These are phyloP conservation scores for Capitella teleta DNA, from an alignment of 1,140 invertebrate genomes.

Conservation along the genomic window DNA sequence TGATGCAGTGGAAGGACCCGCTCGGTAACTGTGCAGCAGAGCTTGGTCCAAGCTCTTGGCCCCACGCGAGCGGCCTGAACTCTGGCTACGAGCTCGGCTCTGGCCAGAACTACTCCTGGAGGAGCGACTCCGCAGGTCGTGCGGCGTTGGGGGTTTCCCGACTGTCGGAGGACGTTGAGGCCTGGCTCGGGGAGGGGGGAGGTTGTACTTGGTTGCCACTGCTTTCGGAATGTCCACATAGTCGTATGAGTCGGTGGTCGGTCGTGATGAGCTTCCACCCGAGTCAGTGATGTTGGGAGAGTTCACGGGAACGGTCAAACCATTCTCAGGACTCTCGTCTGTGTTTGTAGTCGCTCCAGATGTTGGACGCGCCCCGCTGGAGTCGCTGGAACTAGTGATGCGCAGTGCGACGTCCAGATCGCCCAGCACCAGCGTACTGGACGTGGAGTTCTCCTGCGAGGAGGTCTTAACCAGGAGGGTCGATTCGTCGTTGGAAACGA, in stretches of 20 bases:
- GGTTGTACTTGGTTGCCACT: not conserved
- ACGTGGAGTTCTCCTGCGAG: not conserved
- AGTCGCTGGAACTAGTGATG: not conserved
- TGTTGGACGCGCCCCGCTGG: not conserved
- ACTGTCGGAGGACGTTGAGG: not conserved
- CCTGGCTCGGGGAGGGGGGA: not conserved
- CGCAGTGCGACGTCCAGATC: not conserved
- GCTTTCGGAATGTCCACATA: not conserved
- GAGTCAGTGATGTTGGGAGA: conserved; percentile 11
- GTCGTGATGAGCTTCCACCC: conserved; percentile 3
- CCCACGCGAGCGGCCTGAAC: not conserved
- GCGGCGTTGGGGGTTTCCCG: not conserved
- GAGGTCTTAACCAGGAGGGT: not conserved
- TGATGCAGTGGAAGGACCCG: too few relatives aligned
- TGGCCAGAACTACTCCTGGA: not conserved
- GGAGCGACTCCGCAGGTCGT: not conserved
- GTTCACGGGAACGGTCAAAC: conserved; percentile 5
- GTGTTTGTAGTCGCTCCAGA: not conserved
- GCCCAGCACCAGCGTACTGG: not conserved
- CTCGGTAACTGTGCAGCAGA: not conserved
- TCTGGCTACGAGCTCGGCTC: not conserved
- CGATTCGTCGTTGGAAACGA: not conserved
- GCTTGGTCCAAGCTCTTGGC: not conserved
- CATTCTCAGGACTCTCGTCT: conserved; percentile 5
- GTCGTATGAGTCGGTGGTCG: conserved; percentile 4